Conservation (phyloP, 2,113 vertebrate genomes). For the Chaetodon trifascialis region DNA sequence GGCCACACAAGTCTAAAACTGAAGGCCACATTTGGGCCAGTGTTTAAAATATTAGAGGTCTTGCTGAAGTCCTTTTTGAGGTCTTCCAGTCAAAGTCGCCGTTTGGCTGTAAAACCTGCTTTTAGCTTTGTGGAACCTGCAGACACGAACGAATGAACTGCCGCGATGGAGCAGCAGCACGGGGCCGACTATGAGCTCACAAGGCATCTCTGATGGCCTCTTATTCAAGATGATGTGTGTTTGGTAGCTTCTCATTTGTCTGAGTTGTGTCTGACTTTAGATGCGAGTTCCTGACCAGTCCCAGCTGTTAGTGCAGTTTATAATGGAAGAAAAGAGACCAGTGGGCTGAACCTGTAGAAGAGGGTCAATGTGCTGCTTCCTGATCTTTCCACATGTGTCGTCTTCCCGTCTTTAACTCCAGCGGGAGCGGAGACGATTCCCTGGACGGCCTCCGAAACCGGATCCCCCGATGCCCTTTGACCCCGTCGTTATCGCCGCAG, state of each 20-base stretch:
- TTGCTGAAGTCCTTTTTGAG: neutral
- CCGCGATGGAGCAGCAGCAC: constrained; percentile 46
- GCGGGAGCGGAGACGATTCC: constrained; percentile 84
- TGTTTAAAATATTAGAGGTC: neutral
- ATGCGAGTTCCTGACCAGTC: too few relatives aligned
- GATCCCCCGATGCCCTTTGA: constrained; percentile 80
- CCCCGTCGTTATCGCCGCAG: constrained; percentile 84
- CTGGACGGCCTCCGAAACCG: constrained; percentile 81
- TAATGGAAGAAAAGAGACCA: neutral
- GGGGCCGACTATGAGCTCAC: constrained; percentile 74
- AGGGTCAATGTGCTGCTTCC: neutral
- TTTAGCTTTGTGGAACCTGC: constrained; percentile 31
- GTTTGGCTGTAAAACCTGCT: neutral
- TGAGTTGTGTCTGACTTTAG: too few relatives aligned
- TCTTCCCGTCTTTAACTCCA: constrained; percentile 13
- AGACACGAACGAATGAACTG: constrained; percentile 23
- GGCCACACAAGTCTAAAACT: neutral
- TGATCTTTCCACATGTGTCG: neutral
- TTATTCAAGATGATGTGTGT: neutral
- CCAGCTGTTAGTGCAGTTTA: too few relatives aligned
- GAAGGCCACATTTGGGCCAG: neutral
- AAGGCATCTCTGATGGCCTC: constrained; percentile 85
- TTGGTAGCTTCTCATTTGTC: neutral
- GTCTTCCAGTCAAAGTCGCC: neutral
- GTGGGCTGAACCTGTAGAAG: neutral